phyloP scores from a whole-genome alignment of 2,113 vertebrate species.

The Corvus moneduloides region DNA sequence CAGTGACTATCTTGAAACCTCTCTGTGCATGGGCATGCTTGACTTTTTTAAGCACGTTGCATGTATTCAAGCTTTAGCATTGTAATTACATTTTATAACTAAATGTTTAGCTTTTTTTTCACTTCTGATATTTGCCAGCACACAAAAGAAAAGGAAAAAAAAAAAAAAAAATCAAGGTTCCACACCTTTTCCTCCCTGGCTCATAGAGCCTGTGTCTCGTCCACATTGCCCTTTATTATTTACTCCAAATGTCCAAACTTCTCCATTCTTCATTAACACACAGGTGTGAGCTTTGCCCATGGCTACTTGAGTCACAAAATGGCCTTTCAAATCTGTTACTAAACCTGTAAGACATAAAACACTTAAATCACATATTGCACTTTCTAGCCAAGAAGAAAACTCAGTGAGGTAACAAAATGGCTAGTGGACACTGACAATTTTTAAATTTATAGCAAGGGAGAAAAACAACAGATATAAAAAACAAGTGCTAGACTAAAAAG shows the following conservation, averaged over 20 bases:
- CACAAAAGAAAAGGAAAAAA: background rate
- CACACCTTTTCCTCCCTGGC: slow-evolving; percentile 93
- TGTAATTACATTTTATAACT: background rate
- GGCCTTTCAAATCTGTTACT: slow-evolving; percentile 95
- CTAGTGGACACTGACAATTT: background rate
- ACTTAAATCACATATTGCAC: background rate
- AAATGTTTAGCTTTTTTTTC: background rate
- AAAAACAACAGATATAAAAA: background rate
- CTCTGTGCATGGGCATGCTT: background rate
- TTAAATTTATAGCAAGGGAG: background rate
- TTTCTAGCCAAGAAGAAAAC: background rate
- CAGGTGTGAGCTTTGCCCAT: slow-evolving; percentile 99
- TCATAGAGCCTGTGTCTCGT: slow-evolving; percentile 94
- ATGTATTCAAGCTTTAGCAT: background rate
- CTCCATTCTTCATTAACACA: slow-evolving; percentile 93
- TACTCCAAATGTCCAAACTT: slow-evolving; percentile 98
- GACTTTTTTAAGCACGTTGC: background rate
- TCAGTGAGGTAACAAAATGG: background rate
- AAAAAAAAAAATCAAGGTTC: background rate
- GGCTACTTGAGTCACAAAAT: slow-evolving; percentile 96
- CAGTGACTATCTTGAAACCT: background rate
- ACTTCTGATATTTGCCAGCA: background rate
- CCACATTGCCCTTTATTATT: slow-evolving; percentile 99
- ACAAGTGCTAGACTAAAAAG: background rate
- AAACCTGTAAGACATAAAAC: slow-evolving; percentile 79